Conservation (phyloP, 2,113 vertebrate genomes). For the Cyanoliseus patagonus region DNA sequence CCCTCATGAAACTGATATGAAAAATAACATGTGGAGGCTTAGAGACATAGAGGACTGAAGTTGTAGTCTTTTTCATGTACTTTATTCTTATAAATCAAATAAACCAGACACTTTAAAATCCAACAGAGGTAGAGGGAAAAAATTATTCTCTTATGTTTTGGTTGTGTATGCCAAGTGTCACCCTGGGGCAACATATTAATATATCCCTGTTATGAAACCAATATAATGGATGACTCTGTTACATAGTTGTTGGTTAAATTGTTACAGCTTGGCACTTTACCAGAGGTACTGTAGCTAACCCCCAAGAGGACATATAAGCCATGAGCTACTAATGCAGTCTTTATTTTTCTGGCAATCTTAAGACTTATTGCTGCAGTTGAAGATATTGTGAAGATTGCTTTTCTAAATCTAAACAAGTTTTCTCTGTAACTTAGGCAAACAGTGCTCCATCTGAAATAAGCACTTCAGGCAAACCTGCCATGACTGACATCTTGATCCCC, state of each 20-base stretch:
- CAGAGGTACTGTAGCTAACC: not conserved
- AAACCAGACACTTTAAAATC: slow-evolving; percentile 30
- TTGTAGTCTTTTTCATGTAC: not conserved
- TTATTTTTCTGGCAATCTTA: not conserved
- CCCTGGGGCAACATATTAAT: not conserved
- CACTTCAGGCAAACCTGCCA: not conserved
- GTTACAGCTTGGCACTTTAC: not conserved
- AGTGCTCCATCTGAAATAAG: not conserved
- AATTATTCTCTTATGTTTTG: not conserved
- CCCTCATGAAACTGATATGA: not conserved
- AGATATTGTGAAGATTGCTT: not conserved
- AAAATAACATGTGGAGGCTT: not conserved
- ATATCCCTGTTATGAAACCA: not conserved
- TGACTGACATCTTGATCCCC: not conserved
- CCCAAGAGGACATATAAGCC: not conserved
- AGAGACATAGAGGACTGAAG: not conserved
- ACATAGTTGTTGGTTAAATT: not conserved
- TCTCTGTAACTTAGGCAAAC: not conserved
- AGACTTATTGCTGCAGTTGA: not conserved
- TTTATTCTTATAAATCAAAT: not conserved
- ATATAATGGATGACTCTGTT: not conserved
- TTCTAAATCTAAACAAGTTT: not conserved
- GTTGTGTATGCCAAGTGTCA: not conserved
- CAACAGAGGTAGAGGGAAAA: not conserved
- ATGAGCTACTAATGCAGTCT: not conserved